Conservation (phyloP, 2,888 invertebrate genomes). For the Apoda limacodes region DNA sequence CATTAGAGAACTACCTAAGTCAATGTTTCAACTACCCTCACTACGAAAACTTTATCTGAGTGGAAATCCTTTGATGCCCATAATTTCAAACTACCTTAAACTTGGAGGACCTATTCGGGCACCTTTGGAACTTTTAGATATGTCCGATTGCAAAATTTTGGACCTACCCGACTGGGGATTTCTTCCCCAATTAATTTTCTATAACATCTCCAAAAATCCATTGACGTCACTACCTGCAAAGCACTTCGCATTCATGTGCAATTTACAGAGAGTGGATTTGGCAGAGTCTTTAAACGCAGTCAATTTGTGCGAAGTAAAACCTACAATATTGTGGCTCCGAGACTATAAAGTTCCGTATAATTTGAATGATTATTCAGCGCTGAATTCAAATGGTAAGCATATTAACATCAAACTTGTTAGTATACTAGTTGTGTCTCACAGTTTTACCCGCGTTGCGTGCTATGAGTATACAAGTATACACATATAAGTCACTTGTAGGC, state of each 20-base stretch:
- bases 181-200: conserved; percentile 65
- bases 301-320: conserved; percentile 37
- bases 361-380: conserved; percentile 41
- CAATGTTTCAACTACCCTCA: conserved; percentile 67
- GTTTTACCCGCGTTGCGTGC: neutral
- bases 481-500: too few species aligned
- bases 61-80: conserved; percentile 57
- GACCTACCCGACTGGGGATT: conserved; percentile 72
- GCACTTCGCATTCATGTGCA: conserved; percentile 73
- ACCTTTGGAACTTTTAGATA: conserved; percentile 68
- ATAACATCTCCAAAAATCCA: conserved; percentile 74
- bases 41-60: conserved; percentile 72
- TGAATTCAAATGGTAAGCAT: conserved; percentile 45
- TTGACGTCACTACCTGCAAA: conserved; percentile 53
- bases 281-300: conserved; percentile 40
- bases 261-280: conserved; percentile 68
- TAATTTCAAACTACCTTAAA: conserved; percentile 8
- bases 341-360: conserved; percentile 38
- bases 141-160: conserved; percentile 70
- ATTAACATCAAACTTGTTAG: conserved; percentile 1
- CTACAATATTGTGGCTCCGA: conserved; percentile 49
- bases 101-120: conserved; percentile 63
- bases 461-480: too few species aligned
- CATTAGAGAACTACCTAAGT: conserved; percentile 55
- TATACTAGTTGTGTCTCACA: neutral